These are phyloP conservation scores for Adoxophyes honmai DNA, from an alignment of 1,140 invertebrate genomes.

Conservation along the genomic window DNA sequence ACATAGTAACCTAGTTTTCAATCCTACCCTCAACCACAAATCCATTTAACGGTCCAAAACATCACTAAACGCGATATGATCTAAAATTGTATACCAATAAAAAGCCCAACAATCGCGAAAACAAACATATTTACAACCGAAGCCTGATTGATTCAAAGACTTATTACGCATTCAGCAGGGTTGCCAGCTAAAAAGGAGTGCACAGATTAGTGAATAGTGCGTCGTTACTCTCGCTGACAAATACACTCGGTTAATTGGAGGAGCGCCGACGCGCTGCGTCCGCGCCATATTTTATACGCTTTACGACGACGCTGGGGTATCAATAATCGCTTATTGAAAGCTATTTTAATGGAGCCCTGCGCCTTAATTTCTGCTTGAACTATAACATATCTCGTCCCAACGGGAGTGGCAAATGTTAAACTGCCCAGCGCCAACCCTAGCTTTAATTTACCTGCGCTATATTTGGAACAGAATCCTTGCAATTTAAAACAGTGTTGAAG, in stretches of 20 bases:
- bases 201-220: slow-evolving; percentile 23
- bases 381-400: slow-evolving; percentile 18
- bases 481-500: too few relatives aligned
- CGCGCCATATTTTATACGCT: slow-evolving; percentile 46
- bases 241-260: slow-evolving; percentile 47
- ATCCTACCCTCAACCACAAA: too few relatives aligned
- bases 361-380: too few relatives aligned
- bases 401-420: slow-evolving; percentile 19
- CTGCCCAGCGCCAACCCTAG: too few relatives aligned
- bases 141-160: neutral
- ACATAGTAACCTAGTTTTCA: too few relatives aligned
- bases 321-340: slow-evolving; percentile 52
- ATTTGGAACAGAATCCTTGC: too few relatives aligned
- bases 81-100: too few relatives aligned
- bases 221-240: slow-evolving; percentile 43
- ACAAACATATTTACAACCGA: neutral
- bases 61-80: too few relatives aligned
- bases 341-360: slow-evolving; percentile 19
- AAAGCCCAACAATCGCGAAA: too few relatives aligned
- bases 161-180: neutral
- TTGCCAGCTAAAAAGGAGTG: neutral
- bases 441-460: too few relatives aligned
- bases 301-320: slow-evolving; percentile 48
- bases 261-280: slow-evolving; percentile 26
- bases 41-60: too few relatives aligned